Percentiles rank a stretch among this genome's conserved stretches.
These are phyloP conservation scores for Lucilia sericata DNA, from an alignment of 1,140 invertebrate species.

Conservation along the genomic window DNA sequence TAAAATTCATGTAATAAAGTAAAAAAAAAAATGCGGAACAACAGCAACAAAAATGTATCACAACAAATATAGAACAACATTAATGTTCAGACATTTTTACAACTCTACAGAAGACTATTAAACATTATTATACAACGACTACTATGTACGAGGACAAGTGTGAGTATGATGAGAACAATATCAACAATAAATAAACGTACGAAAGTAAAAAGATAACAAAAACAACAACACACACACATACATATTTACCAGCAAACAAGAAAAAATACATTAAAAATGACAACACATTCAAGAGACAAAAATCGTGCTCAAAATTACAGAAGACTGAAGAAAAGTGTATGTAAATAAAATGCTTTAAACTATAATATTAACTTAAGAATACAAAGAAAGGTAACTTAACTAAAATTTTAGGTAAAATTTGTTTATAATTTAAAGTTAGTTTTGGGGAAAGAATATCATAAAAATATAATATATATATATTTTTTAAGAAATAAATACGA, in stretches of 20 bases:
- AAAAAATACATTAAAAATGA: not conserved
- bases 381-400: too few species aligned
- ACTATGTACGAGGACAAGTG: not conserved
- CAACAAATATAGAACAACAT: not conserved
- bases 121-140: not conserved
- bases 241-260: not conserved
- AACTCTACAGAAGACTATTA: constrained; percentile 15
- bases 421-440: too few species aligned
- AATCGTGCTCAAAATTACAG: not conserved
- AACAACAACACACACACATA: not conserved
- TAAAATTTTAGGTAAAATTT: too few species aligned
- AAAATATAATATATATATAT: too few species aligned
- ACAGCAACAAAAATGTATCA: not conserved
- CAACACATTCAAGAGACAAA: not conserved
- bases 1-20: constrained; percentile 8
- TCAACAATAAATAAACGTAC: constrained; percentile 5
- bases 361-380: too few species aligned
- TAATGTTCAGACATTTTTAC: not conserved
- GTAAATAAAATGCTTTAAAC: not conserved
- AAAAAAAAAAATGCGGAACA: not conserved
- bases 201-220: not conserved
- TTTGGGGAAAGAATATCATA: too few species aligned
- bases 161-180: not conserved
- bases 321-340: not conserved
- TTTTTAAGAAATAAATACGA: too few species aligned